Base-by-base conservation (phyloP, 2,113 vertebrate genomes). In the Grammomys dolichurus region DNA sequence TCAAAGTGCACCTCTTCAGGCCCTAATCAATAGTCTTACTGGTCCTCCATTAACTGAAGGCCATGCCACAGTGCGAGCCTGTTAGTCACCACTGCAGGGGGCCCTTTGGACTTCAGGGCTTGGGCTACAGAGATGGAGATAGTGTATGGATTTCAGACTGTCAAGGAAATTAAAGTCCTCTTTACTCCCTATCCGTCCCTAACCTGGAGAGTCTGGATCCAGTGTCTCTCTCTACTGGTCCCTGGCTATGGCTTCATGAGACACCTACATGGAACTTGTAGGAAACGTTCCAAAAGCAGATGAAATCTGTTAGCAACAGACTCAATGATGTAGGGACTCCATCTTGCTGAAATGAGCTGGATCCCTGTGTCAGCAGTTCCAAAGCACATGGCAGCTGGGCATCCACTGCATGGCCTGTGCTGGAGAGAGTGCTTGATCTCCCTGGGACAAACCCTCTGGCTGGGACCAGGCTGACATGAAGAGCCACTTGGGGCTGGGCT, bases 291-390 rank as follows among this genome's bases (percentile, higher is more conserved):
- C 4, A 8, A 46, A 72, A 31, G 17, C 33, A n/a, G 46, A 36
- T 17, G 48, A 17, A 22, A 43, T 13, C 63, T 72, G 26, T 33
- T 28, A 33, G 31, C 46, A 11, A 19, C 5, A 54, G 51, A 51
- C 7, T 28, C 40, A 43, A 19, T 40, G 24, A 33, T 10, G 33
- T 3, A 72, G 58, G 31, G 1, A 69, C 12, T 81, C 58, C 67
- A 33, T 69, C 12, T 7, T 24, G 10, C 17, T 60, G 24, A 87
- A n/a, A 9, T 9, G 54, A 81, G 24, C 58, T 16, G 20, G 22
- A 36, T 0, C 1, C 19, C 22, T 5, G 1, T 7, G 8, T 14
- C 16, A 0, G 36, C 40, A 7, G 36, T 8, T 56, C 40, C 9
- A 12, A 20, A 1, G 3, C 9, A 3, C 4, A 54, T 4, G 8